A percentile compares a stretch with the other conserved stretches of the same genome.
phyloP scores from a whole-genome alignment of 2,888 invertebrate genomes.

The Cremastinae sp. region DNA sequence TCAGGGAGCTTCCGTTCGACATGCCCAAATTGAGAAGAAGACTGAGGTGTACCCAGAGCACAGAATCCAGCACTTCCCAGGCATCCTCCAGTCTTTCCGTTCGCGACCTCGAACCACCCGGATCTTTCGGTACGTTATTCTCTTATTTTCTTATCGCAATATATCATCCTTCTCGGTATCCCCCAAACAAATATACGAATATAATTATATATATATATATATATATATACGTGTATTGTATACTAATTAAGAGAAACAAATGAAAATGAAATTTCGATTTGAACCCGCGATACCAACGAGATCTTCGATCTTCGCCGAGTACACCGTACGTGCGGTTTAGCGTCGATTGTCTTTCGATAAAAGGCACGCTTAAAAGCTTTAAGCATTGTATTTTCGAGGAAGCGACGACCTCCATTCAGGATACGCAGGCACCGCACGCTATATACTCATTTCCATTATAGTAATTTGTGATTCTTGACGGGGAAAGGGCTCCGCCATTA shows the following conservation, averaged over 20 bases:
- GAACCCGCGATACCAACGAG: too few species aligned
- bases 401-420: conserved; percentile 12
- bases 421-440: conserved; percentile 7
- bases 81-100: conserved; percentile 92
- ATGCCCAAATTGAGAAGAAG: conserved; percentile 94
- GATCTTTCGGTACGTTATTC: conserved; percentile 80
- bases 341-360: too few species aligned
- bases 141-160: background rate
- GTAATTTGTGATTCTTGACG: conserved; percentile 22
- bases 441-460: conserved; percentile 25
- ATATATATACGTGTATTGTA: too few species aligned
- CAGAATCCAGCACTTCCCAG: conserved; percentile 88
- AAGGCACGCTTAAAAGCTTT: background rate
- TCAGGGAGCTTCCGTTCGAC: conserved; percentile 92
- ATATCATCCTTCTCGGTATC: too few species aligned
- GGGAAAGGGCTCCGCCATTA: conserved; percentile 59
- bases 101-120: conserved; percentile 86
- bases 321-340: too few species aligned
- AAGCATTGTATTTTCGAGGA: background rate
- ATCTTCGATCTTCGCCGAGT: too few species aligned
- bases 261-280: too few species aligned
- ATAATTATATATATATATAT: too few species aligned
- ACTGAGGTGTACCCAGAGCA: conserved; percentile 84
- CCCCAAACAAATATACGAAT: too few species aligned
- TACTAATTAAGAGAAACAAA: too few species aligned